phyloP scores from a whole-genome alignment of 2,888 invertebrate genomes.

The Neuroscelio doddi region DNA sequence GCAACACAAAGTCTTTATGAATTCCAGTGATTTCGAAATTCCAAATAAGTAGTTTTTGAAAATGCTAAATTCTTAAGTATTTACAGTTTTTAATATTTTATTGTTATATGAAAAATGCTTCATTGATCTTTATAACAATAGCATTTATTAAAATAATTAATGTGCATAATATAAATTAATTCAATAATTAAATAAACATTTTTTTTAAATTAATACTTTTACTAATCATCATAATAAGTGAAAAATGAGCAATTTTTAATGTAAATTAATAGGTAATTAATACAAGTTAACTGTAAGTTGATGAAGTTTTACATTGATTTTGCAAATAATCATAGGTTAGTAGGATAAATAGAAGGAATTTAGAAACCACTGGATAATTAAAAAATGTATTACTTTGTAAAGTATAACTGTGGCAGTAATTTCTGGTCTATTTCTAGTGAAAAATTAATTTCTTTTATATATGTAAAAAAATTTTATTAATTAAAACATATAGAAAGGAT shows the following conservation, averaged over 20 bases:
- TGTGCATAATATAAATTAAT: neutral
- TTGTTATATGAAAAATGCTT: conserved; percentile 19
- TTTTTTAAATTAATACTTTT: neutral
- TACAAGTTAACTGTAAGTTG: neutral
- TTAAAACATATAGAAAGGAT: too few relatives aligned
- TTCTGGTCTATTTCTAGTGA: too few relatives aligned
- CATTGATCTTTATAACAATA: neutral
- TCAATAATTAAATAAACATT: neutral
- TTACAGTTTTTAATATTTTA: conserved; percentile 1
- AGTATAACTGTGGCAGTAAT: neutral
- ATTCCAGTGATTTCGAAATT: conserved; percentile 32
- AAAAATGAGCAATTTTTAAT: neutral
- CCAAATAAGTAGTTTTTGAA: conserved; percentile 1
- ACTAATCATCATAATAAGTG: neutral
- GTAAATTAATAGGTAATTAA: neutral
- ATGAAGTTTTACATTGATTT: neutral
- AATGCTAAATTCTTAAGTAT: neutral
- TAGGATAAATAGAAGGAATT: conserved; percentile 19
- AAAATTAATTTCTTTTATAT: too few relatives aligned
- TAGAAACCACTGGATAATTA: conserved; percentile 34
- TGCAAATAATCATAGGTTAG: neutral
- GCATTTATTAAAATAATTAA: too few relatives aligned
- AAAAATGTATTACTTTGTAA: conserved; percentile 14
- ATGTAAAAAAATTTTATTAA: too few relatives aligned
- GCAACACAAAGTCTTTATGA: conserved; percentile 23